A percentile compares a stretch with the other conserved stretches of the same genome.
phyloP scores from a whole-genome alignment of 2,797 vertebrate species.

The Rachycentron canadum region DNA sequence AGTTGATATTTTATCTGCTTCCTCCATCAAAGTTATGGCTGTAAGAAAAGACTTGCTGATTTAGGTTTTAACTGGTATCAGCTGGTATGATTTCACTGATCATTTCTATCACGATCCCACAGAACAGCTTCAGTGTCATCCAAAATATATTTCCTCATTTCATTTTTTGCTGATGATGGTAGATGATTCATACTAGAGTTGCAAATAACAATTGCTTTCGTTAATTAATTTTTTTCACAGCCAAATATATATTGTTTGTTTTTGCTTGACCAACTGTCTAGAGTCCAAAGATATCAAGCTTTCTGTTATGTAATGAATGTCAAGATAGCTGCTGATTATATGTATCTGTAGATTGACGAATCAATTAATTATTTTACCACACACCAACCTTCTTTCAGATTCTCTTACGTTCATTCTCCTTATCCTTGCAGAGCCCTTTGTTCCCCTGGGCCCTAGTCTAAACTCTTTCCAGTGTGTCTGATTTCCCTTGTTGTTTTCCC shows the following conservation, averaged over 20 bases:
- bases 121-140: neutral
- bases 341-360: neutral
- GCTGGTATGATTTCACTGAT: constrained; percentile 16
- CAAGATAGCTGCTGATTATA: neutral
- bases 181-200: neutral
- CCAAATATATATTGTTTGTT: neutral
- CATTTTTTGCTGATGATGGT: neutral
- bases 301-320: too few relatives aligned
- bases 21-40: constrained; percentile 38
- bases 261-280: neutral
- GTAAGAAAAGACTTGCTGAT: constrained; percentile 15
- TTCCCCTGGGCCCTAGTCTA: constrained; percentile 13
- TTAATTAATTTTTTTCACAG: neutral
- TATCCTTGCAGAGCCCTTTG: neutral
- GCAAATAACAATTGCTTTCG: neutral
- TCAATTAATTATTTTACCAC: neutral
- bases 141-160: neutral
- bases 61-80: constrained; percentile 23
- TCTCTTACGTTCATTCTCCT: constrained; percentile 6
- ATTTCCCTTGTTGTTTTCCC: constrained; percentile 52
- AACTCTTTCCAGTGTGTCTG: constrained; percentile 45
- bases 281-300: neutral
- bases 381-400: neutral
- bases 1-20: constrained; percentile 26
- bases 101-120: neutral